A percentile compares a stretch with the other conserved stretches of the same genome.
These are phyloP conservation scores for Xestia sexstrigata DNA, from an alignment of 2,888 invertebrate species.

Conservation along the genomic window DNA sequence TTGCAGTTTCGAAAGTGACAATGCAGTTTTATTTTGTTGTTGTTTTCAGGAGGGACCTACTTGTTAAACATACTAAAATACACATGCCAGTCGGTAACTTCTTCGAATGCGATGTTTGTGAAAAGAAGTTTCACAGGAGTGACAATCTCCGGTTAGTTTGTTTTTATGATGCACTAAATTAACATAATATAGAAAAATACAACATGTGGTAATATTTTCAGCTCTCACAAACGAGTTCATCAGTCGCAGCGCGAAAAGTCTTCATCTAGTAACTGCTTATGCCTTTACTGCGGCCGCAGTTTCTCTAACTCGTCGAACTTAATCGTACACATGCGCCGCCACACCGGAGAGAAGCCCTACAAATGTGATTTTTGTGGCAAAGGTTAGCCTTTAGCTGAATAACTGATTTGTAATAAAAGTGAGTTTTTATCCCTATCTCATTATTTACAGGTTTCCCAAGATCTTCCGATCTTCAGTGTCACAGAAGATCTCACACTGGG, in stretches of 20 bases:
- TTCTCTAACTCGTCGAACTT: slow-evolving; percentile 92
- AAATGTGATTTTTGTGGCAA: slow-evolving; percentile 92
- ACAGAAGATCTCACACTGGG: slow-evolving; percentile 91
- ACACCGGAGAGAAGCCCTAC: slow-evolving; percentile 92
- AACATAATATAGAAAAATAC: slow-evolving; percentile 12
- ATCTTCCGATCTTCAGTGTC: slow-evolving; percentile 91
- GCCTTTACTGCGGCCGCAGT: slow-evolving; percentile 91
- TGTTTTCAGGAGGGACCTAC: slow-evolving; percentile 91
- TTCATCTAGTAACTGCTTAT: slow-evolving; percentile 87
- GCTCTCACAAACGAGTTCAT: slow-evolving; percentile 91
- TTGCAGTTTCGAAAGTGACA: neutral
- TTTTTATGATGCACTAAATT: slow-evolving; percentile 23
- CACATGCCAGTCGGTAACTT: slow-evolving; percentile 90
- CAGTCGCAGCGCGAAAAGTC: slow-evolving; percentile 78
- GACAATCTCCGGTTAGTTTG: slow-evolving; percentile 88
- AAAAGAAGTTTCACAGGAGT: slow-evolving; percentile 90
- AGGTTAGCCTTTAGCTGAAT: slow-evolving; percentile 74
- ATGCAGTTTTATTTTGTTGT: slow-evolving; percentile 5
- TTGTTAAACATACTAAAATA: slow-evolving; percentile 92
- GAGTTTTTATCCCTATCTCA: slow-evolving; percentile 26
- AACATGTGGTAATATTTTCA: slow-evolving; percentile 61
- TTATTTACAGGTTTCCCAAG: slow-evolving; percentile 89
- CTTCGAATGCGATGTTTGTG: slow-evolving; percentile 90
- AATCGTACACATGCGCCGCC: slow-evolving; percentile 92
- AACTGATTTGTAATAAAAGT: slow-evolving; percentile 21